A percentile compares a stretch with the other conserved stretches of the same genome.
Conservation (phyloP, 2,113 vertebrate genomes). For the Orcinus orca region DNA sequence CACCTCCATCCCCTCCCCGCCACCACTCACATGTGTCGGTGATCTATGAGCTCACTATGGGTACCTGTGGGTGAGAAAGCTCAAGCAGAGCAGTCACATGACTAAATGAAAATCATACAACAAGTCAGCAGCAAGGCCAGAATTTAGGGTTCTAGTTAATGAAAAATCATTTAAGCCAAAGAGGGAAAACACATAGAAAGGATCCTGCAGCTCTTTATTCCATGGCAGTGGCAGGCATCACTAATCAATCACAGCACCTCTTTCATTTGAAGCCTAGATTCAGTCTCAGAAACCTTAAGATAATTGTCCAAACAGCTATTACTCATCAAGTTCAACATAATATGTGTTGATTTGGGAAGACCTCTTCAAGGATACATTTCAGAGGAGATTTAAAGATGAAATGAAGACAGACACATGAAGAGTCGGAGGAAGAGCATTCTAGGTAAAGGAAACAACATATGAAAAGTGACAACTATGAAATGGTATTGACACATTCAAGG, state of each 20-base stretch:
- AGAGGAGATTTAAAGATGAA: not conserved
- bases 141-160: not conserved
- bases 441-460: not conserved
- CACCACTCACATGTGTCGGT: not conserved
- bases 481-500: not conserved
- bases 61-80: not conserved
- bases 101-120: not conserved
- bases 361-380: not conserved
- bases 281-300: not conserved
- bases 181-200: not conserved
- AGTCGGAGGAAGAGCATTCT: not conserved
- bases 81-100: not conserved
- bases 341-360: not conserved
- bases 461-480: not conserved
- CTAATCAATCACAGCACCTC: not conserved
- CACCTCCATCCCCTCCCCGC: fast-evolving
- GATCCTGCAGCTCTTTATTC: not conserved
- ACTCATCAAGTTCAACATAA: not conserved
- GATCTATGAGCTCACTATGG: not conserved
- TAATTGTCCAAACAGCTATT: not conserved
- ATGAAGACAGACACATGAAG: not conserved
- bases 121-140: not conserved
- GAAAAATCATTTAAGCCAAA: not conserved
- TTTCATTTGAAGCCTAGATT: not conserved
- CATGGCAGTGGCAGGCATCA: not conserved